Evolutionary conservation across 1,140 invertebrate genomes (phyloP), one percentile per base, ranked within the genome.

Genomic region (Argopecten irradians): DNA sequence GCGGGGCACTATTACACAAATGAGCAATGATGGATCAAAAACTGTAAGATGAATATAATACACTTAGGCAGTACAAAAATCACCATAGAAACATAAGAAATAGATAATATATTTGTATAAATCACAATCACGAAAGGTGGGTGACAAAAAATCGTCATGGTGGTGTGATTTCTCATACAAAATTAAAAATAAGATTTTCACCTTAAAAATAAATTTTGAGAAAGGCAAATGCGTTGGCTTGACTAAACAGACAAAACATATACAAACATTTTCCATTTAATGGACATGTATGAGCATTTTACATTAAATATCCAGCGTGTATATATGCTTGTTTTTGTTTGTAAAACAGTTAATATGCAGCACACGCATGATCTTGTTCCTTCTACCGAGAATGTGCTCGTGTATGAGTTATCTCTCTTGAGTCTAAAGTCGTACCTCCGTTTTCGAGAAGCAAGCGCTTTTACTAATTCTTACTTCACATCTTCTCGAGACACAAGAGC

Each of bases 161-260:
- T 71, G 55, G 13, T 71, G 55, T 71, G 55, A 71, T 71, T n/a
- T 11, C n/a, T 71, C 55, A 71, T 71, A 71, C 22, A 71, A 71
- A 71, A 71, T 71, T 71, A 71, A n/a, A 71, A 71, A 71, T 71
- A 71, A 71, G 55, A 71, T 71, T 71, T 71, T 71, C n/a, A 71
- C 55, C 55, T 71, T 71, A 71, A 71, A 71, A 71, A 71, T 71
- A 71, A 71, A 71, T 71, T 71, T 71, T 71, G 55, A 71, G 55
- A 71, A 71, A 71, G 55, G 55, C 55, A 71, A 71, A 71, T 71
- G 55, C 55, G 16, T 71, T 28, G 55, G 55, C 55, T n/a, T 71
- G 5, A 71, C 55, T 71, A 71, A 71, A 71, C 55, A 16, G 55
- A 71, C n/a, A 71, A 71, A 71, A 71, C 55, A 28, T 28, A 28